Evolutionary conservation across 2,113 vertebrate genomes (phyloP).

Genomic region (Amphiprion percula): DNA sequence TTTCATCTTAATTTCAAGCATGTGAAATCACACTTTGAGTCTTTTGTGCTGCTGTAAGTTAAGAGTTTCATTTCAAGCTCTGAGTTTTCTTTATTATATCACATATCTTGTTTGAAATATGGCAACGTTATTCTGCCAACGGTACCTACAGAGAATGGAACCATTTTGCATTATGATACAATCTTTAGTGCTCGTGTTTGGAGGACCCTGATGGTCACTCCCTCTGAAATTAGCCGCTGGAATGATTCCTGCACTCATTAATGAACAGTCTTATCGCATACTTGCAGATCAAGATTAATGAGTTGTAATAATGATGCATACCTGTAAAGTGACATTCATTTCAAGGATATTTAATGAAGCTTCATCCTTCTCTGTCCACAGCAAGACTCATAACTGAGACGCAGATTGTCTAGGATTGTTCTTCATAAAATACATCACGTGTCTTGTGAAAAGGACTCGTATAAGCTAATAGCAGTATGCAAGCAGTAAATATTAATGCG

Average conservation of each 20-base stretch:
- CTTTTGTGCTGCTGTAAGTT: conserved; percentile 17
- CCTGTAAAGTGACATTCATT: conserved; percentile 69
- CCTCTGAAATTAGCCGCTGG: conserved; percentile 61
- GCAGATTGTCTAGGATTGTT: conserved; percentile 57
- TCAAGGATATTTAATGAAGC: conserved; percentile 77
- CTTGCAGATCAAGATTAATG: conserved; percentile 82
- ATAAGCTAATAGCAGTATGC: conserved; percentile 52
- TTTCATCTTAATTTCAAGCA: conserved; percentile 18
- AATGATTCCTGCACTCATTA: conserved; percentile 66
- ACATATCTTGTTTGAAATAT: conserved; percentile 2
- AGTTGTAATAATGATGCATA: conserved; percentile 75
- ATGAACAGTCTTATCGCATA: conserved; percentile 71
- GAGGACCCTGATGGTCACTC: conserved; percentile 62
- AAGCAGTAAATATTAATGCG: conserved; percentile 65
- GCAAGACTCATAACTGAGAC: conserved; percentile 59
- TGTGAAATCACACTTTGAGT: background rate
- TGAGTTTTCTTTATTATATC: background rate
- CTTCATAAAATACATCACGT: conserved; percentile 55
- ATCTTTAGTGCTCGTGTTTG: conserved; percentile 36
- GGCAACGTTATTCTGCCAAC: background rate
- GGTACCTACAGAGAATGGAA: conserved; percentile 15
- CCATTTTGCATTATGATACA: conserved; percentile 39
- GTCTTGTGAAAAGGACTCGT: conserved; percentile 47
- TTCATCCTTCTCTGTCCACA: conserved; percentile 46
- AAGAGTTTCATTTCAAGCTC: conserved; percentile 31